Evolutionary conservation across 2,888 invertebrate species (phyloP), one percentile per base, ranked within the genome.

Genomic region (Chrysolina oricalcia): DNA sequence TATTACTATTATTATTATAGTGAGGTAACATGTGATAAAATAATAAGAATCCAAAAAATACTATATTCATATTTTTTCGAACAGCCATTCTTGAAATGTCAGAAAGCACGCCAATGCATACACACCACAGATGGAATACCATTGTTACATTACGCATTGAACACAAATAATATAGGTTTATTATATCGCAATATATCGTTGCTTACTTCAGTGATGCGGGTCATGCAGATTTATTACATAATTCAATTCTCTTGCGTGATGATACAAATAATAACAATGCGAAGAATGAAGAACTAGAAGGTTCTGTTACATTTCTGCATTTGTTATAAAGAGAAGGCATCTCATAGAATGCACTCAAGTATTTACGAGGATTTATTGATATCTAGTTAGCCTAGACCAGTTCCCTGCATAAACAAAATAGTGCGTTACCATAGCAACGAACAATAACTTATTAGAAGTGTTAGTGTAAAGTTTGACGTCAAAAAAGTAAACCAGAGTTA

Each of bases 141-240:
- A 50, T 67, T 67, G 67, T 67, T 35, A 23, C 27, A 23, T 59
- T 59, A 48, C 67, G 67, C 67, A 67, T 67, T 50, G 50, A 67
- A 67, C 67, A 43, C 11, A 48, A 64, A 66, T 66, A 67, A 27
- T 27, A 59, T 35, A 59, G 59, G 59, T n/a, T 59, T 35, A 59
- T 59, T 59, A 48, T 50, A 67, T 67, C 67, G 67, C 40, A 67
- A 50, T 50, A 35, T 10, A 48, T 15, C 50, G 66, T 50, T 48
- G 50, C 35, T 50, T 67, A 17, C 50, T 48, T 67, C 50, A 67
- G n/a, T 67, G 67, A 43, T 67, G 67, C 67, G 59, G 59, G 59
- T 59, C 50, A 67, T 48, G 50, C 67, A 67, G 50, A 67, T 67
- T 35, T 35, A 67, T 67, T 50, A 50, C 50, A 50, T 67, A 67